phyloP scores from a whole-genome alignment of 2,888 invertebrate genomes.

The Phymatocera aterrima region DNA sequence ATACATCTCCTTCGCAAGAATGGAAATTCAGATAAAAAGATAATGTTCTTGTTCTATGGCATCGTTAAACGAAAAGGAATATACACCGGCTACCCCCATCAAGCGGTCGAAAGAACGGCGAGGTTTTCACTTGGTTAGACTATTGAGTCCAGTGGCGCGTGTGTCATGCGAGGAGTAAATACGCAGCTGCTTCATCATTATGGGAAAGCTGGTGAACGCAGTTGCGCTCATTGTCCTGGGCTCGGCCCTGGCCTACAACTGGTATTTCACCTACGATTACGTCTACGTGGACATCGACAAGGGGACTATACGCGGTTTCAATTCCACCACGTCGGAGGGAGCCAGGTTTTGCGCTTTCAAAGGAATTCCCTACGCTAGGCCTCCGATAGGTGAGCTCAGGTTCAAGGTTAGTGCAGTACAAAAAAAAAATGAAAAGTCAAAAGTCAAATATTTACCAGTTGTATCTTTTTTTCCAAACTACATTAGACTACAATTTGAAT shows the following conservation, averaged over 20 bases:
- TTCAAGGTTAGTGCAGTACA: constrained; percentile 15
- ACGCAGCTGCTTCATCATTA: constrained; percentile 53
- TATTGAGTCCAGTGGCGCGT: too few species aligned
- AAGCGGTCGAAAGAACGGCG: too few species aligned
- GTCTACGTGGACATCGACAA: constrained; percentile 3
- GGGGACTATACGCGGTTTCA: neutral
- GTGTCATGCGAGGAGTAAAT: neutral
- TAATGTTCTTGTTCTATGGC: too few species aligned
- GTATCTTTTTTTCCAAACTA: too few species aligned
- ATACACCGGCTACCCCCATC: too few species aligned
- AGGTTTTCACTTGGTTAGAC: too few species aligned
- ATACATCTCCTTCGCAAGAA: too few species aligned
- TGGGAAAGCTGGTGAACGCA: constrained; percentile 69
- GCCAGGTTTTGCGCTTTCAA: neutral
- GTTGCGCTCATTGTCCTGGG: neutral
- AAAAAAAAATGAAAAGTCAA: neutral
- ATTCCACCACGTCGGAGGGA: neutral
- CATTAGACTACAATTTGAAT: too few species aligned
- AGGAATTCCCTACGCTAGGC: constrained; percentile 25
- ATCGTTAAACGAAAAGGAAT: too few species aligned
- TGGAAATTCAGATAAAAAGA: too few species aligned
- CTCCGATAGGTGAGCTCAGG: constrained; percentile 5
- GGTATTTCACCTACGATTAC: neutral
- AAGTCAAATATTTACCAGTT: too few species aligned
- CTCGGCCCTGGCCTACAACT: neutral